Evolutionary conservation across 2,113 vertebrate genomes (phyloP), one percentile per base, ranked within the genome.

Genomic region (Candoia aspera): DNA sequence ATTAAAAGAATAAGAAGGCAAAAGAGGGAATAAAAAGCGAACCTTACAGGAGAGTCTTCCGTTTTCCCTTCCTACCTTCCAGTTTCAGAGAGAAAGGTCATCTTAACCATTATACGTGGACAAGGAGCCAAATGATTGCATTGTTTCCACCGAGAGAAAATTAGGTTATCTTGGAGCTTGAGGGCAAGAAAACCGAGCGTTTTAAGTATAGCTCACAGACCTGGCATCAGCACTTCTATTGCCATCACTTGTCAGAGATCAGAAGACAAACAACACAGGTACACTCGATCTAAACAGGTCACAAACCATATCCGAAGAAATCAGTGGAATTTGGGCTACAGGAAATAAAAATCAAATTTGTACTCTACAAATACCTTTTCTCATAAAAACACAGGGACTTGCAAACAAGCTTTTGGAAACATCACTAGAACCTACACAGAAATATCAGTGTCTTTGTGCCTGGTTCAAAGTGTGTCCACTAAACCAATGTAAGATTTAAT

Each of bases 161-260:
- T 92, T 93, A 93, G 92, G 94, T 94, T 95, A 94, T 90, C 90
- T 95, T 92, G 94, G 92, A 94, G 96, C 95, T 95, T 93, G 95
- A 93, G 86, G 91, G 90, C 91, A 89, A 95, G 92, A 93, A 95
- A 95, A 93, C 96, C 62, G 95, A 94, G 91, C 93, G 95, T 96
- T 92, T 93, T 92, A 96, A 95, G 93, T 95, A 96, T 89, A 92
- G 92, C 95, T 95, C 94, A 94, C 92, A 93, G 93, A 93, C 84
- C 94, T 96, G 96, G 95, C 94, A 94, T 87, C 90, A 85, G 90
- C 37, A 49, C 79, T 94, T 91, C 68, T 79, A 2, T 91, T 95
- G 94, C 95, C 95, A 92, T 94, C 93, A 94, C 93, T 94, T 95
- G 86, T 95, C 94, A 95, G 88, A 93, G 92, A 94, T 96, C 94